These are phyloP conservation scores for Coracopsis vasa DNA, from an alignment of 2,113 vertebrate species.

Conservation along the genomic window DNA sequence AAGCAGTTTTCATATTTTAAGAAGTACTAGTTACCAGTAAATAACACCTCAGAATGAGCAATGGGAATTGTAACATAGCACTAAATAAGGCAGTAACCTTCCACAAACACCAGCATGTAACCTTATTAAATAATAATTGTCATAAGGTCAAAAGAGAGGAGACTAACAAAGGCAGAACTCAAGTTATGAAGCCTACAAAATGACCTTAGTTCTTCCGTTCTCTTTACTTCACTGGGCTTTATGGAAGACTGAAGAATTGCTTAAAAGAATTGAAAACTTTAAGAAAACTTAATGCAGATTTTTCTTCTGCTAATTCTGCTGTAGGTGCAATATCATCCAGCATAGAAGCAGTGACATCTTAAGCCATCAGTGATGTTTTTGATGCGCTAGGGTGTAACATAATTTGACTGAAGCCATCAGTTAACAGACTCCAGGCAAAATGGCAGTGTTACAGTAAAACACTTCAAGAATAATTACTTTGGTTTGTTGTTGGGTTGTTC, in stretches of 20 bases:
- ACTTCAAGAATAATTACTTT: neutral
- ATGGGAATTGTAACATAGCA: neutral
- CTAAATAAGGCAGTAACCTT: neutral
- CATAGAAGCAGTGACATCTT: neutral
- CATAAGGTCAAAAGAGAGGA: neutral
- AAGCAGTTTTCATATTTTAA: neutral
- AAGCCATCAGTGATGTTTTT: neutral
- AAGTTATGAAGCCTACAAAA: neutral
- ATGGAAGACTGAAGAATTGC: neutral
- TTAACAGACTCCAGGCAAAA: neutral
- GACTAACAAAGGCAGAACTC: neutral
- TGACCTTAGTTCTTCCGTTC: neutral
- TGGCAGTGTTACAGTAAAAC: neutral
- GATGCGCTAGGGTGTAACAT: neutral
- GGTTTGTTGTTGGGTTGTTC: neutral
- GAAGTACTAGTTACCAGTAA: neutral
- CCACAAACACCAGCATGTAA: neutral
- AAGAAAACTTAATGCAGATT: neutral
- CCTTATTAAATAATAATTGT: neutral
- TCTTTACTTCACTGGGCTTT: neutral
- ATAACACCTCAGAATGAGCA: neutral
- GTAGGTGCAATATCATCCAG: neutral
- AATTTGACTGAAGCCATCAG: neutral
- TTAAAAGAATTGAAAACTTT: neutral
- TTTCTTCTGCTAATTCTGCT: neutral